Percentiles rank a stretch among this genome's conserved stretches.
phyloP scores from a whole-genome alignment of 1,140 invertebrate genomes.

The Drosophila bocqueti region DNA sequence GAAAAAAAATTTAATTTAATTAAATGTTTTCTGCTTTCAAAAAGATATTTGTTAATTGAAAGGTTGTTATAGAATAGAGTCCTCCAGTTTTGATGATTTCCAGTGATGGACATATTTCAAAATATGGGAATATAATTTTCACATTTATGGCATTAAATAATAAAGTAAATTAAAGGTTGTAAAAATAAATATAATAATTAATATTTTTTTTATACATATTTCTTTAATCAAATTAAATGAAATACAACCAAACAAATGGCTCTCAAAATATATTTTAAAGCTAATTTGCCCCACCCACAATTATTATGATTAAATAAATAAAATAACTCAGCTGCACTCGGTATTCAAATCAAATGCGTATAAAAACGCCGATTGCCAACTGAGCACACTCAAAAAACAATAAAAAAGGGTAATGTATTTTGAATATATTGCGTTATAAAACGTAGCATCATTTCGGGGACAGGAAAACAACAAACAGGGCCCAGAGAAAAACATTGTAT shows the following conservation, averaged over 20 bases:
- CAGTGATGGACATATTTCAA: neutral
- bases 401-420: slow-evolving; percentile 44
- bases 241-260: neutral
- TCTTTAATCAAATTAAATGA: neutral
- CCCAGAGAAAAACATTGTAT: slow-evolving; percentile 44
- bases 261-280: neutral
- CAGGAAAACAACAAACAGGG: slow-evolving; percentile 31
- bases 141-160: neutral
- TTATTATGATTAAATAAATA: slow-evolving; percentile 1
- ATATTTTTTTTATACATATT: neutral
- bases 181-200: too few relatives aligned
- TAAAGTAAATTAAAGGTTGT: neutral
- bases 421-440: slow-evolving; percentile 54
- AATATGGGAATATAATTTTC: neutral
- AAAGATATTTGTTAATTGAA: too few relatives aligned
- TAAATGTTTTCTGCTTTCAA: too few relatives aligned
- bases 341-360: neutral
- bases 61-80: too few relatives aligned
- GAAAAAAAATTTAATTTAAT: too few relatives aligned
- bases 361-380: slow-evolving; percentile 44
- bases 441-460: slow-evolving; percentile 44
- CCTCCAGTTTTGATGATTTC: too few relatives aligned
- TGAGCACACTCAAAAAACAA: slow-evolving; percentile 53
- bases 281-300: neutral
- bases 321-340: slow-evolving; percentile 6